Evolutionary conservation across 2,888 invertebrate genomes (phyloP).

Genomic region (Dendrolimus pini): DNA sequence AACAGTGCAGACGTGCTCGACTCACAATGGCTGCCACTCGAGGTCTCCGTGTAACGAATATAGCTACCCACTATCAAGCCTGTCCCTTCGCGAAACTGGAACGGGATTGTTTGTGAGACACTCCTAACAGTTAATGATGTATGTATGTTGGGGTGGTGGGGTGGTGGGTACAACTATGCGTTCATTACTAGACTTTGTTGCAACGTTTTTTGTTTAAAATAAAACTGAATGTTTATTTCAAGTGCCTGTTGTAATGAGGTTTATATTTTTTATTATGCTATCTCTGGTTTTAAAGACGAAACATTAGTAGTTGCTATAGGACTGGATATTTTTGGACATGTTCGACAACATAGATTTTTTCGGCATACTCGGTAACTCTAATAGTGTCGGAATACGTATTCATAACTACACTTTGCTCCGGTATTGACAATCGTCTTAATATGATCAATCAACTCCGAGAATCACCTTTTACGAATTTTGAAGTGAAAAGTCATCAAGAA

Average conservation of each 20-base stretch:
- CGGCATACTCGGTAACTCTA: no score
- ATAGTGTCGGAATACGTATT: no score
- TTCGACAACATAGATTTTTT: no score
- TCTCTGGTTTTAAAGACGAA: no score
- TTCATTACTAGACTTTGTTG: constrained; percentile 52
- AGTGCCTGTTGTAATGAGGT: background rate
- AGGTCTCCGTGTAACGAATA: constrained; percentile 71
- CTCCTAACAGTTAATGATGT: constrained; percentile 65
- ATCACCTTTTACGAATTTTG: no score
- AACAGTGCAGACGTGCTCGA: constrained; percentile 68
- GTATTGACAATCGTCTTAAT: no score
- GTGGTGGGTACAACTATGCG: constrained; percentile 22
- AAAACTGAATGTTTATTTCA: constrained; percentile 11
- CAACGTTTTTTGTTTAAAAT: constrained; percentile 39
- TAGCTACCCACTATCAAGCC: constrained; percentile 56
- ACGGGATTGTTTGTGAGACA: constrained; percentile 67
- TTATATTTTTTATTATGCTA: background rate
- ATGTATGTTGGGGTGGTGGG: constrained; percentile 26
- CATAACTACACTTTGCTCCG: no score
- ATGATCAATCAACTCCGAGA: no score
- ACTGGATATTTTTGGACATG: no score
- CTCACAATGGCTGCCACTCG: constrained; percentile 69
- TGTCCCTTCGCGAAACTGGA: constrained; percentile 63
- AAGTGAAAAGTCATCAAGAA: no score
- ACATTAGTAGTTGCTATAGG: no score